Evolutionary conservation across 2,113 vertebrate genomes (phyloP).

Genomic region (Oreochromis tanganicae): DNA sequence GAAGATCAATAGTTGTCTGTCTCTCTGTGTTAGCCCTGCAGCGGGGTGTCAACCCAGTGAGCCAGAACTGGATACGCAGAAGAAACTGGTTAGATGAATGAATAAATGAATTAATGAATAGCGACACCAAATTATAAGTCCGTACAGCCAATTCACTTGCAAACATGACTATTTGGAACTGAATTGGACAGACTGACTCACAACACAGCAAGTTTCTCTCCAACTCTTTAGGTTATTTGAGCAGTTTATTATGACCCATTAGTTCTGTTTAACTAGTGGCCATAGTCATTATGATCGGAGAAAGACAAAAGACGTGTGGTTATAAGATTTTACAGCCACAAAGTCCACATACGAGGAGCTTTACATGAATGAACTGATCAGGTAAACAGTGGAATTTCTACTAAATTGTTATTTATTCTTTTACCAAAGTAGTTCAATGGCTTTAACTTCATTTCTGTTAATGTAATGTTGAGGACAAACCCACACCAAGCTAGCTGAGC

Average conservation of each 20-base stretch:
- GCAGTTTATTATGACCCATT: background rate
- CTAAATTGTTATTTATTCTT: background rate
- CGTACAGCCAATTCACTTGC: fast-evolving
- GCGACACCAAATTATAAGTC: background rate
- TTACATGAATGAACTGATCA: background rate
- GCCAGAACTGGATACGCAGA: background rate
- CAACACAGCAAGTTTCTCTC: background rate
- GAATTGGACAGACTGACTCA: background rate
- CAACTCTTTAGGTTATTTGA: background rate
- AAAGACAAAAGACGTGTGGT: background rate
- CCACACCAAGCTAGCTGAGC: background rate
- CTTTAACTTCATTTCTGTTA: background rate
- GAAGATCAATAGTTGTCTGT: background rate
- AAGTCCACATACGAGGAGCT: background rate
- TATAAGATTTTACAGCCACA: background rate
- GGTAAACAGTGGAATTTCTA: background rate
- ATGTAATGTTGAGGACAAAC: background rate
- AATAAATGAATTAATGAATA: background rate
- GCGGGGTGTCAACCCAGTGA: fast-evolving
- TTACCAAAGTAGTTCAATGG: background rate
- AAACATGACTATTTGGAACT: background rate
- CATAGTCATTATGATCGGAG: background rate
- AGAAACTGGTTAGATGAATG: background rate
- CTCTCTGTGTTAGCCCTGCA: background rate
- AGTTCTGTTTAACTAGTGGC: fast-evolving